A percentile compares a stretch with the other conserved stretches of the same genome.
Evolutionary conservation across 2,888 invertebrate genomes (phyloP).

Genomic region (Arrhopalites spinosus): DNA sequence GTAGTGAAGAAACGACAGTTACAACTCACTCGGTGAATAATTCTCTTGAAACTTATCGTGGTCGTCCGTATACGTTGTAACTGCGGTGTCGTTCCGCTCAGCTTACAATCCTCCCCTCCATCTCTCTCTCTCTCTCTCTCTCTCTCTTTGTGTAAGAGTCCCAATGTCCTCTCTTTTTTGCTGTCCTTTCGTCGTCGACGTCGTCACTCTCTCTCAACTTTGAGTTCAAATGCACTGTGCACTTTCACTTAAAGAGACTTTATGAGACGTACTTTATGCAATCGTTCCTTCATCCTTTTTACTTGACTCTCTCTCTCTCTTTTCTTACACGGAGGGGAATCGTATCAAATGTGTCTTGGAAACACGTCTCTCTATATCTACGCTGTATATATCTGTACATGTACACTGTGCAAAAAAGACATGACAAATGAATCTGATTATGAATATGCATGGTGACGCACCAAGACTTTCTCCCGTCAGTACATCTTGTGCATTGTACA

Average conservation of each 20-base stretch:
- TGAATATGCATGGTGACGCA: no score
- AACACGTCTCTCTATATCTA: no score
- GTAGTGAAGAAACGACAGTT: no score
- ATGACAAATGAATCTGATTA: no score
- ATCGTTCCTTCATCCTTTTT: neutral
- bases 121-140: neutral
- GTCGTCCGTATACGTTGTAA: neutral
- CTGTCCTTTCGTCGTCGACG: neutral
- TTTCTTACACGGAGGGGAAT: no score
- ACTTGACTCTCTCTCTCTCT: no score
- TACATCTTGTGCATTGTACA: no score
- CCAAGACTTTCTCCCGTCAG: no score
- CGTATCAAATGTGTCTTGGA: no score
- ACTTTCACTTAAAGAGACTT: slow-evolving; percentile 5
- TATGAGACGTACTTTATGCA: neutral
- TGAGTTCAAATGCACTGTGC: neutral
- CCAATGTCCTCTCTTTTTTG: neutral
- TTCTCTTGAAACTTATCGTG: slow-evolving; percentile 4
- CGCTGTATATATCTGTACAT: no score
- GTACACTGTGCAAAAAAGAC: no score
- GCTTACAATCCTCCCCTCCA: neutral
- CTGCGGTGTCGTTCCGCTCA: slow-evolving; percentile 17
- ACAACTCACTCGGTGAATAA: no score
- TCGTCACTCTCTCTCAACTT: neutral
- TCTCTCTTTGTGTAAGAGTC: neutral